Base-by-base conservation (phyloP, 2,888 invertebrate genomes). In the Eurois occulta region DNA sequence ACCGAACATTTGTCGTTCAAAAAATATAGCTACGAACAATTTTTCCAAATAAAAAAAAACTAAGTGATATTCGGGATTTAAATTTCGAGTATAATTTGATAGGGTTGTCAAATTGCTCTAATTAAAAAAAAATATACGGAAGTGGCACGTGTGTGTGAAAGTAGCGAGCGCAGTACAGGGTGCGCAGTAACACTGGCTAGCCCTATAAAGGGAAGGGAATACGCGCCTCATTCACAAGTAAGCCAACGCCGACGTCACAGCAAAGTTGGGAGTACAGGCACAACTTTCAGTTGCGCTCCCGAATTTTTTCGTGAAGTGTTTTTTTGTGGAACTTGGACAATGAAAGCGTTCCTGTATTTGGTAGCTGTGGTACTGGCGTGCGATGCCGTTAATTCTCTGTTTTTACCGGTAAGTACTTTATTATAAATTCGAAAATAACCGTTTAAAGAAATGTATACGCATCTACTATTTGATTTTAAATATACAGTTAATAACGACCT, bases 221-320 rank as follows among this genome's bases (percentile, higher is more conserved):
- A 90, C 90, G 88, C 92, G 92, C 89, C 92, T 93, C 95, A 95
- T 96, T 96, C 96, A 96, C 93, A 94, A 95, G 92, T 94, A 91
- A 89, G 88, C 88, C 92, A 91, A 90, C 92, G 91, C 85, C 93
- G 91, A 91, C 93, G 92, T 91, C 91, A 92, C 92, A 79, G 88
- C 85, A 89, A 78, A 91, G 89, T 91, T 91, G 89, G 88, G 89
- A 88, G 78, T 81, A 81, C 84, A 81, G 76, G 84, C 83, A 83
- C 86, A 94, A 95, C 91, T 94, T 93, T 91, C 86, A 87, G 87
- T 90, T 86, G 80, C 86, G 87, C 86, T 75, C 75, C 81, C 77
- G 77, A 80, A 81, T 83, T 84, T 80, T 89, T 87, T 89, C 89
- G 94, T 91, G 91, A 89, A 93, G 94, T 95, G 94, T 88, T 75